Evolutionary conservation across 2,888 invertebrate genomes (phyloP).

Genomic region (Vandiemenella viatica): DNA sequence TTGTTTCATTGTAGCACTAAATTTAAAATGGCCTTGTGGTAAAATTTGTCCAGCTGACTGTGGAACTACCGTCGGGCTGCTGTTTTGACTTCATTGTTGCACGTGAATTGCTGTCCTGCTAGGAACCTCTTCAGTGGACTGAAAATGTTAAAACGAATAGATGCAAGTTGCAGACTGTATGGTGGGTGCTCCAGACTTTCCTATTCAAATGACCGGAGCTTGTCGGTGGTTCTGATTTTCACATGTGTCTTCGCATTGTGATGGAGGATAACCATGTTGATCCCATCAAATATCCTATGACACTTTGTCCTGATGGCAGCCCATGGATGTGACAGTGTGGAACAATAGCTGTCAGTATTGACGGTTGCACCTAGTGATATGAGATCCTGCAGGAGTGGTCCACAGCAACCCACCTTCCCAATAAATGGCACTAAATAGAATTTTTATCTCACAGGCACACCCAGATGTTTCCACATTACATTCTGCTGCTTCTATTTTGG

Average conservation of each 20-base stretch:
- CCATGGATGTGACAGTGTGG: background rate
- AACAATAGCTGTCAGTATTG: background rate
- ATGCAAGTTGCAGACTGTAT: no score
- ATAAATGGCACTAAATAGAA: background rate
- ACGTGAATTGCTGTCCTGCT: no score
- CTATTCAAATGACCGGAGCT: background rate
- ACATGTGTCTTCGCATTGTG: slow-evolving; percentile 3
- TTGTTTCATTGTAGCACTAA: no score
- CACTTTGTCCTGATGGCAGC: background rate
- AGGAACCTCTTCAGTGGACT: no score
- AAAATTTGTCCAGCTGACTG: no score
- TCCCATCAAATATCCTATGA: background rate
- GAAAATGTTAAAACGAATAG: no score
- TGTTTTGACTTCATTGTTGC: no score
- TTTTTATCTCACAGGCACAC: background rate
- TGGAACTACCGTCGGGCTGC: no score
- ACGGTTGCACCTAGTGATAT: background rate
- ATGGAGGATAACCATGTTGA: background rate
- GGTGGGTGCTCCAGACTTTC: background rate
- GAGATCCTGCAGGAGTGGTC: background rate
- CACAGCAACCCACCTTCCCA: background rate
- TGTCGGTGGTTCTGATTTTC: background rate
- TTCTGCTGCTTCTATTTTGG: background rate
- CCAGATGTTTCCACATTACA: background rate
- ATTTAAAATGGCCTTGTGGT: no score